A percentile compares a stretch with the other conserved stretches of the same genome.
Evolutionary conservation across 2,113 vertebrate genomes (phyloP).

Genomic region (Pachypanchax playfairii): DNA sequence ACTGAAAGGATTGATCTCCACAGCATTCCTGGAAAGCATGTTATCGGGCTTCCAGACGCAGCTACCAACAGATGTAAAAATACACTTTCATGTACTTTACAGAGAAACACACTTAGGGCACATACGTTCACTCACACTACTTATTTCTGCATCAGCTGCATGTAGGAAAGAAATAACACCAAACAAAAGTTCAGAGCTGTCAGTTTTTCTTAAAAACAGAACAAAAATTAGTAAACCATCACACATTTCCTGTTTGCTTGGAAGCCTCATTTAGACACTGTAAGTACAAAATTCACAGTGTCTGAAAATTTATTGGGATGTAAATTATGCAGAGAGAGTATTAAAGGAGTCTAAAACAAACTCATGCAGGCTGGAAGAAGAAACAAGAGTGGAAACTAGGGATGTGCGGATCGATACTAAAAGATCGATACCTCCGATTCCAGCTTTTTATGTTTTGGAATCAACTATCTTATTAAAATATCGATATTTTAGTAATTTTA

Average conservation of each 20-base stretch:
- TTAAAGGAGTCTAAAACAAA: slow-evolving; percentile 51
- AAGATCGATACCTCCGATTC: too few species aligned
- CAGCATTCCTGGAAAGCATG: slow-evolving; percentile 55
- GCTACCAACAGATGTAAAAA: slow-evolving; percentile 26
- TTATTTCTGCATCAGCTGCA: slow-evolving; percentile 22
- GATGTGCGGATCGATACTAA: too few species aligned
- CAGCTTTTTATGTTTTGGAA: too few species aligned
- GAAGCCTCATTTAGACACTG: slow-evolving; percentile 44
- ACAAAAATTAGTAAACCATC: slow-evolving; percentile 39
- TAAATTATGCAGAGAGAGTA: slow-evolving; percentile 64
- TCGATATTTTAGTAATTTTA: too few species aligned
- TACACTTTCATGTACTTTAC: slow-evolving; percentile 8
- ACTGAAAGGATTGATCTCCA: slow-evolving; percentile 53
- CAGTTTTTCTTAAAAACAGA: slow-evolving; percentile 3
- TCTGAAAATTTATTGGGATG: slow-evolving; percentile 60
- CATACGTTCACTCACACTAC: neutral
- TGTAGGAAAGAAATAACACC: slow-evolving; percentile 8
- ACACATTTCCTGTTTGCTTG: slow-evolving; percentile 45
- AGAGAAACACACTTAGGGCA: slow-evolving; percentile 8
- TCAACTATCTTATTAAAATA: too few species aligned
- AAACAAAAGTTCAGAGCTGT: neutral
- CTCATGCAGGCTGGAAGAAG: slow-evolving; percentile 1
- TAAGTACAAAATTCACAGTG: slow-evolving; percentile 56
- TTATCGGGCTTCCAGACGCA: slow-evolving; percentile 36
- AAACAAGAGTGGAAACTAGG: too few species aligned